Evolutionary conservation across 2,113 vertebrate genomes (phyloP).

Genomic region (Corythornis madagascariensis): DNA sequence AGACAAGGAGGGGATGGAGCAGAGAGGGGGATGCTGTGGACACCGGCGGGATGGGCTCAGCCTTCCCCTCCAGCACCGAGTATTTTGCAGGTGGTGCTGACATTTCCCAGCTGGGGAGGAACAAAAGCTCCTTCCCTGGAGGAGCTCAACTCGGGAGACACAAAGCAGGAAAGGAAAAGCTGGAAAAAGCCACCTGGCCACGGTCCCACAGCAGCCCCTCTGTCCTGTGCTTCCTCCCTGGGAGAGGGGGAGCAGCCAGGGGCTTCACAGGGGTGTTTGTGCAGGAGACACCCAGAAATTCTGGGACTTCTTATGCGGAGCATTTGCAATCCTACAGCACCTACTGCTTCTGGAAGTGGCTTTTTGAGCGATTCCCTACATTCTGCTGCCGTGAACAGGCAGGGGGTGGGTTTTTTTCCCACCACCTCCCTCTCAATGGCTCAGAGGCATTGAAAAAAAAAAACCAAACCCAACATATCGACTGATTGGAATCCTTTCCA

Average conservation of each 20-base stretch:
- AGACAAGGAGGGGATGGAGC: not conserved
- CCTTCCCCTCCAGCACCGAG: not conserved
- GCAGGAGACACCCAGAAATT: not conserved
- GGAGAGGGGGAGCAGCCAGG: rapidly evolving
- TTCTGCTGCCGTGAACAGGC: not conserved
- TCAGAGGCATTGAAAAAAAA: not conserved
- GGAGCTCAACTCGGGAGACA: not conserved
- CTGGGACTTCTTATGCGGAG: not conserved
- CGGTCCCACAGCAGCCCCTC: not conserved
- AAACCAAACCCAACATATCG: not conserved
- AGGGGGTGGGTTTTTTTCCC: not conserved
- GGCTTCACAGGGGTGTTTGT: not conserved
- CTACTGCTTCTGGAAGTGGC: rapidly evolving
- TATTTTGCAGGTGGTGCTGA: not conserved
- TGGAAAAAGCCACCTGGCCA: not conserved
- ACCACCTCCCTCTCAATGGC: not conserved
- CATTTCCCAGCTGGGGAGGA: not conserved
- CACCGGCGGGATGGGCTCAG: not conserved
- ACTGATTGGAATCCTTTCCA: not conserved
- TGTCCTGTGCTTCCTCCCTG: not conserved
- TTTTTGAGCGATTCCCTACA: not conserved
- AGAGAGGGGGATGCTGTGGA: not conserved
- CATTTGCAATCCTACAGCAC: rapidly evolving
- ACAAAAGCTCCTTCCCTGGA: not conserved
- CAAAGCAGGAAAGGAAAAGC: not conserved